Percentiles rank a stretch among this genome's conserved stretches.
Evolutionary conservation across 2,888 invertebrate genomes (phyloP).

Genomic region (Philopedon plagiatum): DNA sequence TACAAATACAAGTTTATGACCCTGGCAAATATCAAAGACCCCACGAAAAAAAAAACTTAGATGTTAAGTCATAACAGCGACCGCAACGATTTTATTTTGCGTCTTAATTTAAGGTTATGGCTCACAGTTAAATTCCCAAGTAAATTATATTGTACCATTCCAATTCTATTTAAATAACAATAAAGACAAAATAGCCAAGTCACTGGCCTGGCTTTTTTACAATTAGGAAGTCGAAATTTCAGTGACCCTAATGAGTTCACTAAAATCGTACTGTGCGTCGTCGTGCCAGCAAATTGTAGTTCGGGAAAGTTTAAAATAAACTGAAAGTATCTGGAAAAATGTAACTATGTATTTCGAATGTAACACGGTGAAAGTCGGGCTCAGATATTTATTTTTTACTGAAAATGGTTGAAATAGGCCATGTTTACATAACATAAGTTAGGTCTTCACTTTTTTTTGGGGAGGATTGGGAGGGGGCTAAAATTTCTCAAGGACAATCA

Average conservation of each 20-base stretch:
- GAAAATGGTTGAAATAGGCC: too few relatives aligned
- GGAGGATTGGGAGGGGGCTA: too few relatives aligned
- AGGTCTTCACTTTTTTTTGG: too few relatives aligned
- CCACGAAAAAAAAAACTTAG: constrained; percentile 6
- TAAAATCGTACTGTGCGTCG: constrained; percentile 26
- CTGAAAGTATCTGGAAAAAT: not conserved
- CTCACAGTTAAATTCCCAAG: constrained; percentile 2
- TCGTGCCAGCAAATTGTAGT: constrained; percentile 33
- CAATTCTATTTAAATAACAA: constrained; percentile 34
- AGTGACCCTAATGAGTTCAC: constrained; percentile 43
- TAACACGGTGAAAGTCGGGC: too few relatives aligned
- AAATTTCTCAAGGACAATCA: too few relatives aligned
- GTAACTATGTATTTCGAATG: too few relatives aligned
- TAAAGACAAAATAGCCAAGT: constrained; percentile 36
- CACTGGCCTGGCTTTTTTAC: constrained; percentile 38
- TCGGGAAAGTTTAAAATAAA: not conserved
- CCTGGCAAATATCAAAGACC: constrained; percentile 38
- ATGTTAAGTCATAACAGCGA: constrained; percentile 10
- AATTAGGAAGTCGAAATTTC: constrained; percentile 34
- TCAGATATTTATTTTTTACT: too few relatives aligned
- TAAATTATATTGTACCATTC: constrained; percentile 17
- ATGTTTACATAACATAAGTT: too few relatives aligned
- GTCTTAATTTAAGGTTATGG: constrained; percentile 11
- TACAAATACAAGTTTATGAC: constrained; percentile 16
- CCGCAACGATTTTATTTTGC: constrained; percentile 12